Evolutionary conservation across 2,797 vertebrate species (phyloP).

Genomic region (Spinus pinus): DNA sequence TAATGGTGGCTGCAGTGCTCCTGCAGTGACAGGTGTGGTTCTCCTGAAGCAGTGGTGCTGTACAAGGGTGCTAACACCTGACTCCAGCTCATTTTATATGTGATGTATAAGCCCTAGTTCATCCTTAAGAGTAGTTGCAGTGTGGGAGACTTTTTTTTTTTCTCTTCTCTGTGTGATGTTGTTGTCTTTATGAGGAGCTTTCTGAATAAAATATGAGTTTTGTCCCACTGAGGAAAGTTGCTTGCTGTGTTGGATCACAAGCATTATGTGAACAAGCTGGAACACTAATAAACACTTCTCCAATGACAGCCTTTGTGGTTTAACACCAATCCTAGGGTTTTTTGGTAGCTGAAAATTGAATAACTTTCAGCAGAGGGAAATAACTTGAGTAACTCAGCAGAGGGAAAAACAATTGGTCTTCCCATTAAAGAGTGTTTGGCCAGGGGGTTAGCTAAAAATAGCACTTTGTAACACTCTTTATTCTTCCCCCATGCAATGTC

Average conservation of each 20-base stretch:
- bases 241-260: neutral
- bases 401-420: neutral
- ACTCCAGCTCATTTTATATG: neutral
- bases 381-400: neutral
- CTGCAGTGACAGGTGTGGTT: no score
- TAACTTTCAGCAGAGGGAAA: neutral
- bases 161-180: neutral
- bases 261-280: neutral
- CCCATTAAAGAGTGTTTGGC: neutral
- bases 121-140: neutral
- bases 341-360: neutral
- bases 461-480: neutral
- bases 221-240: neutral
- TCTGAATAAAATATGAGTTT: slow-evolving; percentile 32
- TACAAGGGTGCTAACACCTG: neutral
- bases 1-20: neutral
- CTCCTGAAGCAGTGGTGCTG: no score
- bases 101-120: neutral
- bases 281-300: neutral
- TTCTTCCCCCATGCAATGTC: neutral
- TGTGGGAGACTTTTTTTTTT: neutral
- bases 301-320: neutral
- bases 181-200: neutral
- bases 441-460: neutral
- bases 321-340: neutral